Conservation (phyloP, 2,797 vertebrate genomes). For the Sparidentex hasta region DNA sequence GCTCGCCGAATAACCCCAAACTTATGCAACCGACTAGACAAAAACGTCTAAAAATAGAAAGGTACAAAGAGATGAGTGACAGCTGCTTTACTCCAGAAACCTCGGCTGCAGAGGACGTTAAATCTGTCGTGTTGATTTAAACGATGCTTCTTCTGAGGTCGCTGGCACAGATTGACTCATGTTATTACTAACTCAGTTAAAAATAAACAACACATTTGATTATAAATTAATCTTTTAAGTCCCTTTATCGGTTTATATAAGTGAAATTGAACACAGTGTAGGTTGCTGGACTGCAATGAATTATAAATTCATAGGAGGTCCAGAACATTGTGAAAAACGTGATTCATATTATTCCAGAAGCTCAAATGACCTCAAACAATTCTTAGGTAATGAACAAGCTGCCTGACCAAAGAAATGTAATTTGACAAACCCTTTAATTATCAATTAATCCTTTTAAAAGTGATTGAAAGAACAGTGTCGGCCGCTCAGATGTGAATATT, state of each 20-base stretch:
- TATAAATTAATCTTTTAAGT: background rate
- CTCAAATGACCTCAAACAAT: background rate
- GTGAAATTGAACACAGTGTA: background rate
- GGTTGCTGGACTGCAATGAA: background rate
- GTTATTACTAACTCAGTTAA: no score
- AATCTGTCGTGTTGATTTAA: background rate
- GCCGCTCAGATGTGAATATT: background rate
- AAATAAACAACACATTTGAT: background rate
- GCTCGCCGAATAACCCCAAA: conserved; percentile 38
- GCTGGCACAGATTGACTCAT: background rate
- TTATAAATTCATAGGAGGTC: no score
- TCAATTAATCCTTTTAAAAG: background rate
- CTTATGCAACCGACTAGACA: conserved; percentile 53
- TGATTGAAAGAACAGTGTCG: no score
- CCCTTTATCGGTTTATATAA: background rate
- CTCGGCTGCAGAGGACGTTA: accelerated
- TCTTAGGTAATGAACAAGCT: background rate
- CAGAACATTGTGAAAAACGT: background rate
- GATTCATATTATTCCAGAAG: background rate
- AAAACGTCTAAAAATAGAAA: conserved; percentile 51
- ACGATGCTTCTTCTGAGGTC: background rate
- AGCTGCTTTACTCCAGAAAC: conserved; percentile 37
- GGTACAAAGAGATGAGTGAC: background rate
- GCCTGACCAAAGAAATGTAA: background rate
- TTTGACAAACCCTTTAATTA: background rate